A percentile compares a stretch with the other conserved stretches of the same genome.
These are phyloP conservation scores for Rhineura floridana DNA, from an alignment of 2,113 vertebrate species.

Conservation along the genomic window DNA sequence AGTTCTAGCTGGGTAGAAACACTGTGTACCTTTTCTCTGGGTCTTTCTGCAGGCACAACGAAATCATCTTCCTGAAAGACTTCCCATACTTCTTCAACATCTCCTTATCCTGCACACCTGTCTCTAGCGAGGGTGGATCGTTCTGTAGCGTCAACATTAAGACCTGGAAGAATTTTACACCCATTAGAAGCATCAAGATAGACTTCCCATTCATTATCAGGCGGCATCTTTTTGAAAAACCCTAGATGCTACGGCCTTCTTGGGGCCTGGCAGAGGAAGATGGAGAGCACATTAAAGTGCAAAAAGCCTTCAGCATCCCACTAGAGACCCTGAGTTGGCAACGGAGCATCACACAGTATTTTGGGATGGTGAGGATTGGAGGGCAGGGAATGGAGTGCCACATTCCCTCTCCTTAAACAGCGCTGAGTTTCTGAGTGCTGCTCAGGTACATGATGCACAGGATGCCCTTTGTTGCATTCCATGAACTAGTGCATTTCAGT, in stretches of 20 bases:
- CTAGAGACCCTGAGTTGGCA: background rate
- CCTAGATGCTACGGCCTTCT: background rate
- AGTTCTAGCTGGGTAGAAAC: background rate
- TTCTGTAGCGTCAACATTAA: conserved; percentile 99
- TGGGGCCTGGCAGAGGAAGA: background rate
- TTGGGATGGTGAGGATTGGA: no score
- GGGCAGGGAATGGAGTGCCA: background rate
- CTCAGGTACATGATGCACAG: background rate
- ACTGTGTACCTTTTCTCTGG: conserved; percentile 91
- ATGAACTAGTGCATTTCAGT: background rate
- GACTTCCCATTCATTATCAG: background rate
- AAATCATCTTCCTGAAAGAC: conserved; percentile 98
- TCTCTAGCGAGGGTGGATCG: conserved; percentile 95
- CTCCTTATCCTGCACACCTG: conserved; percentile 96
- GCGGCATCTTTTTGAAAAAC: background rate
- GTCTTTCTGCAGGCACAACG: conserved; percentile 96
- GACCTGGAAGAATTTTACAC: conserved; percentile 81
- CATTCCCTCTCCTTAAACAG: no score
- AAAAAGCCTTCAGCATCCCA: background rate
- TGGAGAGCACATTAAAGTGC: background rate
- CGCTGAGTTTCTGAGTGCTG: background rate
- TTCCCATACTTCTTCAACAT: conserved; percentile 99
- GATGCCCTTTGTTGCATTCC: background rate
- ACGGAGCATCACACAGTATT: no score
- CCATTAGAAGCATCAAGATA: conserved; percentile 12